These are phyloP conservation scores for Ageneiosus marmoratus DNA, from an alignment of 2,113 vertebrate genomes.

Conservation along the genomic window DNA sequence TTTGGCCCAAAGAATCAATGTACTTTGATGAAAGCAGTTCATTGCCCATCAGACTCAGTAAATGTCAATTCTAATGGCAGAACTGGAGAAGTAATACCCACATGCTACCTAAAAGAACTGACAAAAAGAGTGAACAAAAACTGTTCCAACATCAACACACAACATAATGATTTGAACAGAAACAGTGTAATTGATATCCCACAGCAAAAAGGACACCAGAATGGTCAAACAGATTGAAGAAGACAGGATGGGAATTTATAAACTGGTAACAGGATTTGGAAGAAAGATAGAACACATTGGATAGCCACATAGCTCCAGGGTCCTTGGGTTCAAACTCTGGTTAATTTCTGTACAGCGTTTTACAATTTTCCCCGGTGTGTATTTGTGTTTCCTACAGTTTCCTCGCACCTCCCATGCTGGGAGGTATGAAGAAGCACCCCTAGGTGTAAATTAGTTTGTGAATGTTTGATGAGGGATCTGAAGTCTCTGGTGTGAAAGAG, in stretches of 20 bases:
- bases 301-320: no score
- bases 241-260: neutral
- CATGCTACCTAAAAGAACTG: neutral
- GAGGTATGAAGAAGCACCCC: neutral
- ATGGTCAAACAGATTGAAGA: neutral
- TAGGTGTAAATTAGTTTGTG: neutral
- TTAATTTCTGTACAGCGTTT: neutral
- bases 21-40: neutral
- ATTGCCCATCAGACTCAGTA: neutral
- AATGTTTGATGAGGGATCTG: neutral
- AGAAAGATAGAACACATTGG: no score
- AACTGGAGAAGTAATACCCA: neutral
- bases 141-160: neutral
- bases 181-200: neutral
- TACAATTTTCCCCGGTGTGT: neutral
- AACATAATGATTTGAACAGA: neutral
- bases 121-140: neutral
- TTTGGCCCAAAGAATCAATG: constrained; percentile 17
- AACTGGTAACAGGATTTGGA: no score
- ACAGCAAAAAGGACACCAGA: neutral
- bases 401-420: neutral
- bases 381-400: neutral
- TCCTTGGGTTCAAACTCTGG: neutral
- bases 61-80: constrained; percentile 9
- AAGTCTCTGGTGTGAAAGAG: neutral